Evolutionary conservation across 2,113 vertebrate species (phyloP), one percentile per base, ranked within the genome.

Genomic region (Zapornia atra): DNA sequence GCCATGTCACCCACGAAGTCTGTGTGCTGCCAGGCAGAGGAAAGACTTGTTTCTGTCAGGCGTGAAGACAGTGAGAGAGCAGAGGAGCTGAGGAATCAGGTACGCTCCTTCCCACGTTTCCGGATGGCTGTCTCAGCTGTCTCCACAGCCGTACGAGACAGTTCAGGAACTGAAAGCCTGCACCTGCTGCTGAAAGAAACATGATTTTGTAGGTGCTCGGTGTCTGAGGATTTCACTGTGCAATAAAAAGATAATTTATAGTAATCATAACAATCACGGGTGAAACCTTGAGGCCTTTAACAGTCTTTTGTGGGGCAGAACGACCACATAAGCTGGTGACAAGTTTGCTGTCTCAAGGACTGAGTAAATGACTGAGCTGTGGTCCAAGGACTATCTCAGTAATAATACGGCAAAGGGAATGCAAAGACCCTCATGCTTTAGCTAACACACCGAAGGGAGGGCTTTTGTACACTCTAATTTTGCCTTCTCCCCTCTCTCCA

Each of bases 181-280:
- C 83, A 94, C 72, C 68, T 92, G 82, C 82, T 92, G 59, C 88
- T 93, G 92, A 90, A 83, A 83, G 80, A 64, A 95, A 84, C 83
- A 90, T 60, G 83, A 84, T 92, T 93, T 91, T 34, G 65, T 92
- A 93, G 95, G 77, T 95, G 56, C 42, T 82, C 0, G 0, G 38
- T 69, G 69, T 66, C 65, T 82, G 57, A 93, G 54, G 80, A 71
- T 36, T 83, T 92, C 65, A 82, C 25, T 66, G 88, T 72, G 81
- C 57, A 79, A 88, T 95, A 89, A 92, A 92, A 92, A 82, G 38
- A 79, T 87, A 94, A 95, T 94, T 96, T 93, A 96, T 89, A 96
- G 93, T 91, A 96, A 94, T 96, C 72, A 75, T 92, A 95, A 92
- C 83, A 89, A 92, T 93, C 83, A 91, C 0, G 0, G 36, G 54